These are phyloP conservation scores for Andrena dorsata DNA, from an alignment of 2,888 invertebrate species.

Conservation along the genomic window DNA sequence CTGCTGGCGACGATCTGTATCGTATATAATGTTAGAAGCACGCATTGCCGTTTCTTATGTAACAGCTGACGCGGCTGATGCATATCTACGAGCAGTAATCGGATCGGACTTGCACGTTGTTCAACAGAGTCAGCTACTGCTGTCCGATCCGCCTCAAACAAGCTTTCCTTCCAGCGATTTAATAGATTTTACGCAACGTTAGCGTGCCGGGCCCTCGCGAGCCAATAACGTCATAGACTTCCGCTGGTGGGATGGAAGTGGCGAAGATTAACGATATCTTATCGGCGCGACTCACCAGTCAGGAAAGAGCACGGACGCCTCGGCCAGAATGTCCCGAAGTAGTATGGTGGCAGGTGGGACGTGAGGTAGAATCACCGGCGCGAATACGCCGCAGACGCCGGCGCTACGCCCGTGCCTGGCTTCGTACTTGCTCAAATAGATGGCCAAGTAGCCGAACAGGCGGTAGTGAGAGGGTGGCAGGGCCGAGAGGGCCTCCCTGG, in stretches of 20 bases:
- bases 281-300: constrained; percentile 78
- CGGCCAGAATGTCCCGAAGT: constrained; percentile 81
- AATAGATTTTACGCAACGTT: constrained; percentile 21
- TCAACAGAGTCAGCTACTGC: constrained; percentile 25
- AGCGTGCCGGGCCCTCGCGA: not conserved
- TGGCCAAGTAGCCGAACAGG: constrained; percentile 81
- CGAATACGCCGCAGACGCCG: constrained; percentile 82
- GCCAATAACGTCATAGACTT: not conserved
- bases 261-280: not conserved
- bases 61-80: constrained; percentile 21
- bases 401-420: constrained; percentile 80
- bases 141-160: not conserved
- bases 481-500: constrained; percentile 79
- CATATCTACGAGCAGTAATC: constrained; percentile 21
- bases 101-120: constrained; percentile 34
- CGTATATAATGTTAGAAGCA: not conserved
- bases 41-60: constrained; percentile 33
- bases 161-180: constrained; percentile 20
- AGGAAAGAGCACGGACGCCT: constrained; percentile 79
- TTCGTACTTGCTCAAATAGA: constrained; percentile 82
- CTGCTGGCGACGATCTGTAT: no score
- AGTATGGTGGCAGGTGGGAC: constrained; percentile 83
- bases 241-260: not conserved
- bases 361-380: constrained; percentile 83
- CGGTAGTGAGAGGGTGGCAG: constrained; percentile 80